These are phyloP conservation scores for Cephus spinipes DNA, from an alignment of 2,888 invertebrate genomes.

Conservation along the genomic window DNA sequence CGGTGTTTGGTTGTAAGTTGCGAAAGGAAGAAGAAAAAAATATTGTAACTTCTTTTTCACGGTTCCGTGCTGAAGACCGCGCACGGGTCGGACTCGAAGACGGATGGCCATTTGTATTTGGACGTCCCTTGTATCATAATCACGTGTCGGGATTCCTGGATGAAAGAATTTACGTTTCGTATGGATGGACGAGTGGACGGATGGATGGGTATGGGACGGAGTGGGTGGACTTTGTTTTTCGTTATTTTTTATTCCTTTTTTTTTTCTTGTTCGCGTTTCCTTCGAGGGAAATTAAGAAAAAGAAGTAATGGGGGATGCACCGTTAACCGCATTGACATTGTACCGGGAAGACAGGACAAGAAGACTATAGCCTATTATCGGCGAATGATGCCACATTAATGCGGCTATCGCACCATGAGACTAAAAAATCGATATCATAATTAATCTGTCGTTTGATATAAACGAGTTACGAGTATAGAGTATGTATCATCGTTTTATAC, in stretches of 20 bases:
- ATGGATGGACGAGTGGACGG: background rate
- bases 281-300: slow-evolving; percentile 16
- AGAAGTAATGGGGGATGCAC: slow-evolving; percentile 22
- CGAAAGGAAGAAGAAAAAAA: background rate
- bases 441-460: slow-evolving; percentile 65
- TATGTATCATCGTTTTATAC: slow-evolving; percentile 67
- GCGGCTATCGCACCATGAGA: slow-evolving; percentile 62
- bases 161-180: background rate
- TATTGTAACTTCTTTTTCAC: background rate
- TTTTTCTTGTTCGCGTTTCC: background rate
- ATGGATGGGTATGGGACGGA: background rate
- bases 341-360: slow-evolving; percentile 57
- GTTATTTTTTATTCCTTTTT: background rate
- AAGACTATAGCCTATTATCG: slow-evolving; percentile 56
- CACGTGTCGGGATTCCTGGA: background rate
- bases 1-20: background rate
- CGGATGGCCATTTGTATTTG: slow-evolving; percentile 57
- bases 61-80: background rate
- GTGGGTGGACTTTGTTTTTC: background rate
- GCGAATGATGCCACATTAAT: slow-evolving; percentile 53
- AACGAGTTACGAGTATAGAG: slow-evolving; percentile 57
- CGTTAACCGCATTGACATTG: slow-evolving; percentile 47
- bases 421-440: slow-evolving; percentile 65
- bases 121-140: slow-evolving; percentile 51
- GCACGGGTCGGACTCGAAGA: background rate